Percentiles rank a stretch among this genome's conserved stretches.
Conservation (phyloP, 2,113 vertebrate species). For the Jaculus jaculus region DNA sequence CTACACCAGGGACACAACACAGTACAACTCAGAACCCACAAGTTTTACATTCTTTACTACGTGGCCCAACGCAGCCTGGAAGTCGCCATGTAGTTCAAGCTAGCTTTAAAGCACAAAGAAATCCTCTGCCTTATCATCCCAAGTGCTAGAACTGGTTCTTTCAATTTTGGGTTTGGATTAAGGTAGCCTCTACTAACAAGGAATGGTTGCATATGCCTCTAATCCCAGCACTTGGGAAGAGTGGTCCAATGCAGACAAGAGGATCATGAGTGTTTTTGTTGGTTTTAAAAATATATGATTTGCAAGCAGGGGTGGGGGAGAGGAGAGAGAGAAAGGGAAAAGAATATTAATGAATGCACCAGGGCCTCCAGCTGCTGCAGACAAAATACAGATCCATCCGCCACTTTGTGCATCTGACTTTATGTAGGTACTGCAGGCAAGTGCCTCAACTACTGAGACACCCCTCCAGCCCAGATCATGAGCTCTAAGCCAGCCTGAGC, state of each 20-base stretch:
- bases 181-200: background rate
- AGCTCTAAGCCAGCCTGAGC: background rate
- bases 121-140: background rate
- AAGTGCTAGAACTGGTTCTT: background rate
- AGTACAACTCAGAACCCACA: background rate
- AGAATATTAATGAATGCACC: too few species aligned
- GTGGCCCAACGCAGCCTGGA: background rate
- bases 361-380: too few species aligned
- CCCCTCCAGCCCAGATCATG: too few species aligned
- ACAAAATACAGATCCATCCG: too few species aligned
- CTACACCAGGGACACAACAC: background rate
- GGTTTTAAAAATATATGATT: too few species aligned
- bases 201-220: background rate
- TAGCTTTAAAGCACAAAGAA: too few species aligned
- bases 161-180: background rate
- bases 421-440: too few species aligned
- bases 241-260: background rate
- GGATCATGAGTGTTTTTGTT: too few species aligned
- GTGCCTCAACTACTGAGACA: too few species aligned
- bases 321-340: too few species aligned
- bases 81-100: background rate
- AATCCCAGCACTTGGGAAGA: background rate
- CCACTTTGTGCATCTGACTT: too few species aligned
- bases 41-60: conserved; percentile 21
- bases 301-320: too few species aligned